A percentile compares a stretch with the other conserved stretches of the same genome.
Conservation (phyloP, 92 coral and sea anemone genomes). For the Phymanthus crucifer region DNA sequence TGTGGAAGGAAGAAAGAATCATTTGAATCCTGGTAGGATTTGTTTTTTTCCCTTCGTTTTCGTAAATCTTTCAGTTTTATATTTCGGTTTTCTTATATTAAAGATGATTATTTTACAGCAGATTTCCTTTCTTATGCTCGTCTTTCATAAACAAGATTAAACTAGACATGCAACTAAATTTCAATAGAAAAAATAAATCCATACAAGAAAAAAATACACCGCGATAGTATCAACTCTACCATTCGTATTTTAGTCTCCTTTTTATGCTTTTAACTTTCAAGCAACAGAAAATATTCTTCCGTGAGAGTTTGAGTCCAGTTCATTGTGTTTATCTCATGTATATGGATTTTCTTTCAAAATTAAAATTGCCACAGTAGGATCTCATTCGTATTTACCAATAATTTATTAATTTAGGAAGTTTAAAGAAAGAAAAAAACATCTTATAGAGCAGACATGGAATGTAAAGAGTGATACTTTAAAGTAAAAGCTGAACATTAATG, state of each 20-base stretch:
- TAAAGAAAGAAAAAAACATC: background rate
- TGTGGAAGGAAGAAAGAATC: background rate
- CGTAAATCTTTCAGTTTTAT: background rate
- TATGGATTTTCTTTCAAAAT: background rate
- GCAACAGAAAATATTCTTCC: background rate
- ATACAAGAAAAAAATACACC: background rate
- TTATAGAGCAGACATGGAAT: background rate
- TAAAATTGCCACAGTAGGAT: slow-evolving; percentile 3
- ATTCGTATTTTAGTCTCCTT: background rate
- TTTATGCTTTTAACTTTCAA: background rate
- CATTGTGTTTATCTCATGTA: background rate
- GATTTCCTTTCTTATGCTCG: background rate
- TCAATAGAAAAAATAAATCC: background rate
- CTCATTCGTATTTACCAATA: slow-evolving; percentile 9
- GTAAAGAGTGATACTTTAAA: background rate
- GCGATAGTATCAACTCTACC: too few species aligned
- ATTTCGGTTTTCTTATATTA: background rate
- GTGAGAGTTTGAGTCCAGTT: background rate
- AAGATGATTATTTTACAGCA: background rate
- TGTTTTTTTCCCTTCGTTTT: background rate
- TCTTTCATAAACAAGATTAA: background rate
- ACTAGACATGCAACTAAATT: slow-evolving; percentile 3
- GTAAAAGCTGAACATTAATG: background rate
- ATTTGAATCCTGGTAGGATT: background rate
- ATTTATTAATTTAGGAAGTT: slow-evolving; percentile 9